Percentiles rank a stretch among this genome's conserved stretches.
phyloP scores from a whole-genome alignment of 2,888 invertebrate species.

The Andrena chrysosceles region DNA sequence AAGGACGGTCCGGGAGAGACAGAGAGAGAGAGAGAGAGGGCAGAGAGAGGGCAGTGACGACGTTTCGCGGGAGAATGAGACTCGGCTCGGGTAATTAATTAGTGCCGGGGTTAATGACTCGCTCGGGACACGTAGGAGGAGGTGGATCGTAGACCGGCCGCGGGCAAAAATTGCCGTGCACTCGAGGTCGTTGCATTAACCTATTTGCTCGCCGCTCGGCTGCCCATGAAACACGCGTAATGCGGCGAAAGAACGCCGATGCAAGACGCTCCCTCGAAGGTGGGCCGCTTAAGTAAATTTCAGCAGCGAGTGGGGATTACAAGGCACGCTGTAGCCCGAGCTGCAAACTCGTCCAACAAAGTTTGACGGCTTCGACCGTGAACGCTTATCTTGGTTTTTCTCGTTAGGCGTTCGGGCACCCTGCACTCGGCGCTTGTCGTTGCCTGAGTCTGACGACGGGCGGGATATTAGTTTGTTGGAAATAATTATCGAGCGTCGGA shows the following conservation, averaged over 20 bases:
- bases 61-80: slow-evolving; percentile 53
- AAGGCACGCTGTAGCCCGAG: neutral
- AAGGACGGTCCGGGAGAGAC: slow-evolving; percentile 12
- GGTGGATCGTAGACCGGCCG: slow-evolving; percentile 47
- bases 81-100: slow-evolving; percentile 66
- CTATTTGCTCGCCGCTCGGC: slow-evolving; percentile 65
- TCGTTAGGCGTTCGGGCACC: slow-evolving; percentile 6
- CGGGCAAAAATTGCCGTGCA: slow-evolving; percentile 63
- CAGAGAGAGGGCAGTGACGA: slow-evolving; percentile 29
- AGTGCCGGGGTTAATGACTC: slow-evolving; percentile 69
- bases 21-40: no score
- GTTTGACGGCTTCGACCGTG: slow-evolving; percentile 33
- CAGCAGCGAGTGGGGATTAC: slow-evolving; percentile 14
- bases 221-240: slow-evolving; percentile 56
- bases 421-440: neutral
- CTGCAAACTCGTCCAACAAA: slow-evolving; percentile 31
- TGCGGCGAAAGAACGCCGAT: slow-evolving; percentile 29
- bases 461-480: no score
- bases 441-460: no score
- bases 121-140: slow-evolving; percentile 61
- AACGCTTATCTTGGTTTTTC: slow-evolving; percentile 36
- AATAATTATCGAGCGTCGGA: no score
- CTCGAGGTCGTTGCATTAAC: slow-evolving; percentile 68
- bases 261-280: neutral
- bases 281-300: slow-evolving; percentile 30